phyloP scores from a whole-genome alignment of 2,888 invertebrate genomes.

The Beris morrisii region DNA sequence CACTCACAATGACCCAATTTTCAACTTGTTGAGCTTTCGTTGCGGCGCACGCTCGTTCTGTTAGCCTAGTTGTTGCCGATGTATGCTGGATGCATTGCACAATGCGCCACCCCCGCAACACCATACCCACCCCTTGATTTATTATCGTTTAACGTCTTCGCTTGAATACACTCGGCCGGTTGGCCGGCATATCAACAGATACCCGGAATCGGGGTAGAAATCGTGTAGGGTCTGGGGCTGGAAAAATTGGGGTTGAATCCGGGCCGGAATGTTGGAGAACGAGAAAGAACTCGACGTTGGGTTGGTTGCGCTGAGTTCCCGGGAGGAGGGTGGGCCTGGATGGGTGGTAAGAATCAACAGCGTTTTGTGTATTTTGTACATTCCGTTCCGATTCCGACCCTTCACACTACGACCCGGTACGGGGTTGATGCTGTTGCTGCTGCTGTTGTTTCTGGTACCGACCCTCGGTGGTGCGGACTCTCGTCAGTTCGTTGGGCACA shows the following conservation, averaged over 20 bases:
- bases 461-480: conserved; percentile 17
- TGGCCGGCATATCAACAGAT: conserved; percentile 34
- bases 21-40: conserved; percentile 30
- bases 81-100: no score
- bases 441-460: background rate
- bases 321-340: background rate
- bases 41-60: conserved; percentile 8
- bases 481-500: conserved; percentile 26
- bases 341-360: conserved; percentile 22
- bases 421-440: conserved; percentile 24
- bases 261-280: background rate
- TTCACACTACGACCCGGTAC: no score
- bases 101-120: background rate
- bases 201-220: background rate
- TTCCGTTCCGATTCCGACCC: conserved; percentile 2
- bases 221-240: background rate
- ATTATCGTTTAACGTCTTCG: conserved; percentile 33
- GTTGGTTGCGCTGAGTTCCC: background rate
- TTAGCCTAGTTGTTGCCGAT: conserved; percentile 19
- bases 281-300: background rate
- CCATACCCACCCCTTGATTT: conserved; percentile 25
- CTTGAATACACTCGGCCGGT: conserved; percentile 26
- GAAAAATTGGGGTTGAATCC: background rate
- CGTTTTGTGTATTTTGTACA: conserved; percentile 29
- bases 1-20: conserved; percentile 10